Percentiles rank a stretch among this genome's conserved stretches.
Conservation (phyloP, 2,888 invertebrate genomes). For the Eupithecia inturbata region DNA sequence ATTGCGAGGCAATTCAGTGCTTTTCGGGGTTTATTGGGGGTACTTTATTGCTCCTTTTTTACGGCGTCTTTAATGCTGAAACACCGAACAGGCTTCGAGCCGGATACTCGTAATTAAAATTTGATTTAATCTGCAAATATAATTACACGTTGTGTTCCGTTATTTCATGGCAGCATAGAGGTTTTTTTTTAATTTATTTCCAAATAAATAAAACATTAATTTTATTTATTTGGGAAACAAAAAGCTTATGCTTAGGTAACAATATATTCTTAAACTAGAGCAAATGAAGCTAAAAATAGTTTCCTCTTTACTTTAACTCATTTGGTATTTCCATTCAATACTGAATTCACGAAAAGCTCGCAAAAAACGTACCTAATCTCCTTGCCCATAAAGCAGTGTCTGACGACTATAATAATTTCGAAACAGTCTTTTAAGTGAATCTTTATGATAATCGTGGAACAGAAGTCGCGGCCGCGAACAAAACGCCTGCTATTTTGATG, state of each 20-base stretch:
- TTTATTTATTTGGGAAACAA: no score
- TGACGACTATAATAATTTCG: slow-evolving; percentile 79
- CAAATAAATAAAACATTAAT: no score
- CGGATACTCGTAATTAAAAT: slow-evolving; percentile 75
- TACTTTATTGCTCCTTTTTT: slow-evolving; percentile 77
- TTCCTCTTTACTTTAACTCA: no score
- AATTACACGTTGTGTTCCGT: slow-evolving; percentile 66
- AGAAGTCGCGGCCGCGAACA: slow-evolving; percentile 80
- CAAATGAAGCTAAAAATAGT: no score
- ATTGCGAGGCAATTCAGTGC: slow-evolving; percentile 74
- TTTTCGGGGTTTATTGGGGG: slow-evolving; percentile 81
- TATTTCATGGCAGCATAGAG: slow-evolving; percentile 58
- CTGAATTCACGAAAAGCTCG: slow-evolving; percentile 59
- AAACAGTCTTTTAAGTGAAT: slow-evolving; percentile 83
- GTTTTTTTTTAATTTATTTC: no score
- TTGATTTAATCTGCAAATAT: slow-evolving; percentile 75
- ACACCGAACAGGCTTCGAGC: slow-evolving; percentile 63
- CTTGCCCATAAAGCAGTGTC: slow-evolving; percentile 73
- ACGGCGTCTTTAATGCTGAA: slow-evolving; percentile 65
- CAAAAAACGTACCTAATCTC: slow-evolving; percentile 71
- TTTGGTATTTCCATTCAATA: slow-evolving; percentile 55
- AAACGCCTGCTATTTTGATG: slow-evolving; percentile 82
- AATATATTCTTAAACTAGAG: no score
- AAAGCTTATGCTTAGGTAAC: no score
- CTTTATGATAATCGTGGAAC: slow-evolving; percentile 82